These are phyloP conservation scores for Zaprionus gabonicus DNA, from an alignment of 1,140 invertebrate genomes.

Conservation along the genomic window DNA sequence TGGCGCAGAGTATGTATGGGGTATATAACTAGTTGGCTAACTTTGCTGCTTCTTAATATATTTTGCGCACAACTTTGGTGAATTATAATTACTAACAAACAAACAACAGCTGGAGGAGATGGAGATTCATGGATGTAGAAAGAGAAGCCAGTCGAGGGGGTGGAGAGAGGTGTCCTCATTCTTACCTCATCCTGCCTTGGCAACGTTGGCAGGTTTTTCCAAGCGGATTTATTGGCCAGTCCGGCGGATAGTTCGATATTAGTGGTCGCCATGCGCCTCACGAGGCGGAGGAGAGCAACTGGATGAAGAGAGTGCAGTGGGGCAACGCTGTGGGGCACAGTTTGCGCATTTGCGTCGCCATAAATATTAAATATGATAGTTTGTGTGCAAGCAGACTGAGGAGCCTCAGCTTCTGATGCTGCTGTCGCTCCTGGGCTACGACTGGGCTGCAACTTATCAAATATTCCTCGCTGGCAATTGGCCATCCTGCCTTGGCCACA, in stretches of 20 bases:
- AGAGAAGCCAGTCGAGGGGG: neutral
- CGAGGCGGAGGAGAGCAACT: neutral
- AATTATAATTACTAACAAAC: constrained; percentile 72
- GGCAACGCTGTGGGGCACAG: constrained; percentile 21
- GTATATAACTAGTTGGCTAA: constrained; percentile 43
- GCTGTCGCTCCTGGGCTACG: constrained; percentile 10
- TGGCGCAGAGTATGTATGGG: neutral
- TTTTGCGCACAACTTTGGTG: constrained; percentile 73
- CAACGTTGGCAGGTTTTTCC: constrained; percentile 40
- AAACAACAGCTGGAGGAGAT: constrained; percentile 41
- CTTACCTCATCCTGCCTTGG: neutral
- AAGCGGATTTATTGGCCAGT: constrained; percentile 73
- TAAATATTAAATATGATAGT: constrained; percentile 84
- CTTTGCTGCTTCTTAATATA: constrained; percentile 82
- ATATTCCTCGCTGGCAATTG: constrained; percentile 80
- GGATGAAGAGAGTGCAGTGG: neutral
- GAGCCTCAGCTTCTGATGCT: constrained; percentile 21
- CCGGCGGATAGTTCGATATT: constrained; percentile 69
- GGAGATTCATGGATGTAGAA: neutral
- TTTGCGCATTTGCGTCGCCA: constrained; percentile 59
- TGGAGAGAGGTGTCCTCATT: too few species aligned
- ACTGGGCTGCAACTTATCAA: constrained; percentile 72
- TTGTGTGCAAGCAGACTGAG: constrained; percentile 50
- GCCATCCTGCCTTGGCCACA: constrained; percentile 80
- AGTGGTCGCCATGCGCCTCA: constrained; percentile 50